A percentile compares a stretch with the other conserved stretches of the same genome.
Conservation (phyloP, 2,113 vertebrate genomes). For the Ptychochromis oligacanthus region DNA sequence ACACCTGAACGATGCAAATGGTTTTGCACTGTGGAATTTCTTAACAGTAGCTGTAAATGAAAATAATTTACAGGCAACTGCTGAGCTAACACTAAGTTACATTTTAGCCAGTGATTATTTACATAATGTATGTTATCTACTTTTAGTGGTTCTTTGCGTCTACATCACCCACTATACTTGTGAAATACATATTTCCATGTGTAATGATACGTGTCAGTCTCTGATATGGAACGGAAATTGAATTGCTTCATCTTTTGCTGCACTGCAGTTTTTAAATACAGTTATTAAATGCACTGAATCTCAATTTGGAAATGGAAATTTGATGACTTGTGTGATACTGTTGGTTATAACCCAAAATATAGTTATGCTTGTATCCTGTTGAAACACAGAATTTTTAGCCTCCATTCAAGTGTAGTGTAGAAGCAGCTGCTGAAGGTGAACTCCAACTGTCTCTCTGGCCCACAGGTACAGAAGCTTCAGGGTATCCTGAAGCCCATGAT, state of each 20-base stretch:
- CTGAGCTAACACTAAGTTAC: background rate
- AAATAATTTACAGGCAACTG: background rate
- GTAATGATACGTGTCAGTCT: background rate
- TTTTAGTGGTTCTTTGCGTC: background rate
- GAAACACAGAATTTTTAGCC: background rate
- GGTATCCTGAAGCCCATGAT: conserved; percentile 99
- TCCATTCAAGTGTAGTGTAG: background rate
- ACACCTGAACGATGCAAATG: background rate
- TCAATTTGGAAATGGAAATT: conserved; percentile 4
- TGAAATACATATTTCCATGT: background rate
- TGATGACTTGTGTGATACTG: background rate
- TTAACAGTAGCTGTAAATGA: background rate
- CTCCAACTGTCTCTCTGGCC: background rate
- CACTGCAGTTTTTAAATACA: background rate
- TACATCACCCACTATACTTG: background rate
- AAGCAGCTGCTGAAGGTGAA: background rate
- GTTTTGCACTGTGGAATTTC: background rate
- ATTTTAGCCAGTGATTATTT: background rate
- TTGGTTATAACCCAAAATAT: background rate
- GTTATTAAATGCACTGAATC: background rate
- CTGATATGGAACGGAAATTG: background rate
- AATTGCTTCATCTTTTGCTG: background rate
- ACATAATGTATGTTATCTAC: background rate
- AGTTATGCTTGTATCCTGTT: background rate
- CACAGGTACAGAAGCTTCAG: conserved; percentile 96